phyloP scores from a whole-genome alignment of 2,888 invertebrate species.

The Phyto melanocephala region DNA sequence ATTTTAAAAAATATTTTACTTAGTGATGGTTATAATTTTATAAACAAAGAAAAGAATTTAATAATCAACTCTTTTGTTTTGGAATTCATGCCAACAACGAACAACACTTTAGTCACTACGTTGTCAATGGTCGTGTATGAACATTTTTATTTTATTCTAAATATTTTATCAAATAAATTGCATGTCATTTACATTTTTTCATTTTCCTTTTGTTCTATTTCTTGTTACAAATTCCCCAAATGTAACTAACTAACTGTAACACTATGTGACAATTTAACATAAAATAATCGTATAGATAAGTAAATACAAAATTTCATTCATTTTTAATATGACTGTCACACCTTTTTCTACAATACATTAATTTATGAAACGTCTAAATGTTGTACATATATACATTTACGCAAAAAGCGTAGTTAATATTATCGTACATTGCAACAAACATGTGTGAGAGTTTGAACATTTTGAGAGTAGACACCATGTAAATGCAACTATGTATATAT shows the following conservation, averaged over 20 bases:
- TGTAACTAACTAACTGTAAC: slow-evolving; percentile 8
- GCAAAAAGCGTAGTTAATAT: too few species aligned
- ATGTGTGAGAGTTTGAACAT: too few species aligned
- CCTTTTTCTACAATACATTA: background rate
- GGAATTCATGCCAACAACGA: too few species aligned
- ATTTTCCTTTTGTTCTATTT: background rate
- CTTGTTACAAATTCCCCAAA: background rate
- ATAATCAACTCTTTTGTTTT: too few species aligned
- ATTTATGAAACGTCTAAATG: background rate
- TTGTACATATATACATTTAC: too few species aligned
- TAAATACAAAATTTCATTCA: background rate
- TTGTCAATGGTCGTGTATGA: background rate
- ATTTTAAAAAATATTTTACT: too few species aligned
- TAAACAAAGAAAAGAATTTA: too few species aligned
- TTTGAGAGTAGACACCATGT: background rate
- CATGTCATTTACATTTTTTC: background rate
- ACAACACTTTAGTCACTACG: too few species aligned
- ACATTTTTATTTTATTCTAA: background rate
- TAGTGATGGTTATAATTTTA: too few species aligned
- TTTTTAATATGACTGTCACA: slow-evolving; percentile 5
- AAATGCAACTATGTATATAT: too few species aligned
- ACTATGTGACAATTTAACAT: slow-evolving; percentile 17
- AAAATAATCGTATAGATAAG: slow-evolving; percentile 19
- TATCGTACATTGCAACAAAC: too few species aligned
- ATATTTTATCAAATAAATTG: background rate